Evolutionary conservation across 2,113 vertebrate species (phyloP).

Genomic region (Astur gentilis): DNA sequence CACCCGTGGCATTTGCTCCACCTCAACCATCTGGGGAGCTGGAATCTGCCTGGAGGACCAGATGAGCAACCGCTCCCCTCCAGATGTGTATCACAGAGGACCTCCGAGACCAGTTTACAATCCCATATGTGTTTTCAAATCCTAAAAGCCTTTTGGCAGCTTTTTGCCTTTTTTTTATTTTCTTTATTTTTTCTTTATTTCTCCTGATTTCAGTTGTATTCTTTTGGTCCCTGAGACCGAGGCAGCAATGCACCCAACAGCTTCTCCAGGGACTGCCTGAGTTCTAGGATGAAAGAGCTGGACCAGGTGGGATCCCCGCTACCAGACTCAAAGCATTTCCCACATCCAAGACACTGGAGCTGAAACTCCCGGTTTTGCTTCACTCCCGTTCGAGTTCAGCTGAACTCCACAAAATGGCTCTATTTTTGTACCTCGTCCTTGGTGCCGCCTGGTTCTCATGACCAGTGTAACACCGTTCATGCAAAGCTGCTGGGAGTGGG

Average conservation of each 20-base stretch:
- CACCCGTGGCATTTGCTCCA: rapidly evolving
- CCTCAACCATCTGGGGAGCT: not conserved
- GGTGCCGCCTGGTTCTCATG: not conserved
- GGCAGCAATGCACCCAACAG: not conserved
- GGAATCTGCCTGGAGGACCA: not conserved
- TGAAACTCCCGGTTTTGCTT: not conserved
- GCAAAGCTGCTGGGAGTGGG: rapidly evolving
- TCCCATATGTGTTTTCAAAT: not conserved
- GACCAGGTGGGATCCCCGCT: not conserved
- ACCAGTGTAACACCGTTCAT: rapidly evolving
- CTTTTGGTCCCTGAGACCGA: not conserved
- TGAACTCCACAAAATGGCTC: not conserved
- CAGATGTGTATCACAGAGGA: not conserved
- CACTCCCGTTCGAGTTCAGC: not conserved
- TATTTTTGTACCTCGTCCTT: not conserved
- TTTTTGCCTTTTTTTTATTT: not conserved
- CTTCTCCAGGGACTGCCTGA: not conserved
- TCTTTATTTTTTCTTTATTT: not conserved
- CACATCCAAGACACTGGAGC: rapidly evolving
- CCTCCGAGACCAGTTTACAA: not conserved
- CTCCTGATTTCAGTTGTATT: not conserved
- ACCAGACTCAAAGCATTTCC: not conserved
- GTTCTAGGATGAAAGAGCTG: not conserved
- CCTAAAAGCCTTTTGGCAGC: not conserved
- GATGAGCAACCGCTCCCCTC: not conserved